These are phyloP conservation scores for Pseudoips prasinana DNA, from an alignment of 2,888 invertebrate genomes.

Conservation along the genomic window DNA sequence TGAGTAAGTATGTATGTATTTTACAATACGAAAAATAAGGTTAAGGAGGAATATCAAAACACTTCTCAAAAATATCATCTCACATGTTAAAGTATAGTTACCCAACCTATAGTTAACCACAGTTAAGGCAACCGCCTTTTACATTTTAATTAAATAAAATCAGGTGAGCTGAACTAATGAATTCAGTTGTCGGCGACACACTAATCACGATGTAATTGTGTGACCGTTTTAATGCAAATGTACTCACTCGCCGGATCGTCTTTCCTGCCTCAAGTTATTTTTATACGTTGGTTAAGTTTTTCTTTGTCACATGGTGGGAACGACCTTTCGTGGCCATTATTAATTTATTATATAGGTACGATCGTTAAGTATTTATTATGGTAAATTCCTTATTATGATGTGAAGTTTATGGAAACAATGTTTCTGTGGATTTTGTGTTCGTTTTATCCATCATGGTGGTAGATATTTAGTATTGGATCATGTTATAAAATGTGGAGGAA, in stretches of 20 bases:
- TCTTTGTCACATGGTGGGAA: slow-evolving; percentile 38
- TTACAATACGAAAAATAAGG: too few relatives aligned
- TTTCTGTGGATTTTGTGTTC: background rate
- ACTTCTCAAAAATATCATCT: too few relatives aligned
- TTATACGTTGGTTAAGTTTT: slow-evolving; percentile 25
- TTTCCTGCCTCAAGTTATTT: slow-evolving; percentile 39
- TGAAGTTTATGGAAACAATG: background rate
- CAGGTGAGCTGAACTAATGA: slow-evolving; percentile 82
- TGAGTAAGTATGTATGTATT: too few relatives aligned
- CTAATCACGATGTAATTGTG: slow-evolving; percentile 75
- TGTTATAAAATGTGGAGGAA: too few relatives aligned
- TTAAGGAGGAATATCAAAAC: too few relatives aligned
- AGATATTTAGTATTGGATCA: too few relatives aligned
- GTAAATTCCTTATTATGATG: slow-evolving; percentile 18
- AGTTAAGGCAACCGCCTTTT: slow-evolving; percentile 22
- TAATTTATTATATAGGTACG: slow-evolving; percentile 8
- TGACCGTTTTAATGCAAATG: slow-evolving; percentile 77
- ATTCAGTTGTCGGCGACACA: slow-evolving; percentile 76
- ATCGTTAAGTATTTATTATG: slow-evolving; percentile 19
- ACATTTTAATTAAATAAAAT: slow-evolving; percentile 77
- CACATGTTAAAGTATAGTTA: too few relatives aligned
- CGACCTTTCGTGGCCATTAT: slow-evolving; percentile 19
- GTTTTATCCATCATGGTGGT: too few relatives aligned
- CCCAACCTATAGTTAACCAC: slow-evolving; percentile 17
- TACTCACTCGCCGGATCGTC: slow-evolving; percentile 40